phyloP scores from a whole-genome alignment of 2,797 vertebrate genomes.

The Ceyx erithaca region DNA sequence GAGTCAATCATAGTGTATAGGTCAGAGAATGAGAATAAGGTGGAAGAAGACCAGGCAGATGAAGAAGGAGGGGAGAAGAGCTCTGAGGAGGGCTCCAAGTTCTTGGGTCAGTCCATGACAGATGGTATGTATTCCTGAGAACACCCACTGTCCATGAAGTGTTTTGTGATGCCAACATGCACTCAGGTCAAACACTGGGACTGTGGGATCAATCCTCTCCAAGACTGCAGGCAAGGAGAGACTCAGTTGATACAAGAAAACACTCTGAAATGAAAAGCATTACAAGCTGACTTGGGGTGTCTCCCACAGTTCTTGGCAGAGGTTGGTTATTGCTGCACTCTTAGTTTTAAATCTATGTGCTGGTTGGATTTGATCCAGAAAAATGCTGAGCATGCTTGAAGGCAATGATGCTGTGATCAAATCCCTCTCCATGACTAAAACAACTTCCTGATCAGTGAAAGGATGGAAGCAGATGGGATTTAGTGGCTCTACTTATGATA shows the following conservation, averaged over 20 bases:
- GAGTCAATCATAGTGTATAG: conserved; percentile 96
- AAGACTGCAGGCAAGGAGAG: neutral
- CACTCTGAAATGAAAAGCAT: neutral
- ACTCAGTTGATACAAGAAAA: neutral
- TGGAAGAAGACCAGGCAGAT: conserved; percentile 83
- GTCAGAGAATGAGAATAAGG: conserved; percentile 87
- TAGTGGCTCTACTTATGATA: neutral
- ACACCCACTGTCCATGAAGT: neutral
- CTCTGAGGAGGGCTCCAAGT: conserved; percentile 90
- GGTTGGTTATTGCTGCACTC: neutral
- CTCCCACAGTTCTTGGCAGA: neutral
- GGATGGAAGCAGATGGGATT: neutral
- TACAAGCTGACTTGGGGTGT: neutral
- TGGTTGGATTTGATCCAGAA: neutral
- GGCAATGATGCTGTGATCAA: neutral
- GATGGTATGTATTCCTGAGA: conserved; percentile 83
- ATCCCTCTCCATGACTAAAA: neutral
- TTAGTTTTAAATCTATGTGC: neutral
- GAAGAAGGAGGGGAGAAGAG: conserved; percentile 86
- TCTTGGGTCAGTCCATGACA: conserved; percentile 86
- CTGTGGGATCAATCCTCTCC: neutral
- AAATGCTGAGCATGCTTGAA: neutral
- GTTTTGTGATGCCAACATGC: neutral
- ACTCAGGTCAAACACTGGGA: neutral
- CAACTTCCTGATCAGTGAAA: neutral